phyloP scores from a whole-genome alignment of 92 coral and sea anemone species.

The Muricea muricata region DNA sequence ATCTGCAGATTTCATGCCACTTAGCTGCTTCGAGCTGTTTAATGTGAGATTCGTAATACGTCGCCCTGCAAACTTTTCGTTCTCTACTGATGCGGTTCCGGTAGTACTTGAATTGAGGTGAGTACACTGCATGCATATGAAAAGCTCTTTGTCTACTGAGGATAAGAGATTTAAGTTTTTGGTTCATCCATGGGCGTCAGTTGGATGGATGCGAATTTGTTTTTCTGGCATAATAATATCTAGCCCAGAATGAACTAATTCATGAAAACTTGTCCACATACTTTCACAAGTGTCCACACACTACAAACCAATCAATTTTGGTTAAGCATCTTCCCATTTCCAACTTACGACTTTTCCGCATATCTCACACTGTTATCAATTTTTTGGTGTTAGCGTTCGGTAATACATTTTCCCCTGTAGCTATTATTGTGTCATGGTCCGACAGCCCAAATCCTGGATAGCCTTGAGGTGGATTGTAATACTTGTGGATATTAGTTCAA shows the following conservation, averaged over 20 bases:
- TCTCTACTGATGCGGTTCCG: constrained; percentile 41
- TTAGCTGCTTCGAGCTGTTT: constrained; percentile 61
- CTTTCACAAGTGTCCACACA: constrained; percentile 41
- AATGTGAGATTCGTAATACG: constrained; percentile 48
- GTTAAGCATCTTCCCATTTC: constrained; percentile 60
- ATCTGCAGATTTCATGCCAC: too few relatives aligned
- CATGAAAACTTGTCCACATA: constrained; percentile 22
- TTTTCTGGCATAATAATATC: constrained; percentile 54
- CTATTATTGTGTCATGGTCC: constrained; percentile 47
- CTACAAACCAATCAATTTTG: constrained; percentile 40
- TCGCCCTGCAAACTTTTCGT: constrained; percentile 47
- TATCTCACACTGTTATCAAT: constrained; percentile 26
- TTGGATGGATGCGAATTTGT: background rate
- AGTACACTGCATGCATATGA: constrained; percentile 19
- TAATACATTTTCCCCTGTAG: background rate
- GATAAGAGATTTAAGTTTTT: constrained; percentile 49
- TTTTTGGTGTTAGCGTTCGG: constrained; percentile 29
- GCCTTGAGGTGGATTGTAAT: constrained; percentile 43
- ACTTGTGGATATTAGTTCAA: constrained; percentile 51
- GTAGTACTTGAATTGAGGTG: constrained; percentile 49
- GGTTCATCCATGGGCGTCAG: constrained; percentile 57
- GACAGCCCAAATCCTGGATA: constrained; percentile 59
- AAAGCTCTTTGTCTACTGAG: constrained; percentile 59
- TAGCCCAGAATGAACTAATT: constrained; percentile 35
- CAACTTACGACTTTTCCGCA: constrained; percentile 48